These are phyloP conservation scores for Enteromius treurensis DNA, from an alignment of 2,797 vertebrate genomes.

Conservation along the genomic window DNA sequence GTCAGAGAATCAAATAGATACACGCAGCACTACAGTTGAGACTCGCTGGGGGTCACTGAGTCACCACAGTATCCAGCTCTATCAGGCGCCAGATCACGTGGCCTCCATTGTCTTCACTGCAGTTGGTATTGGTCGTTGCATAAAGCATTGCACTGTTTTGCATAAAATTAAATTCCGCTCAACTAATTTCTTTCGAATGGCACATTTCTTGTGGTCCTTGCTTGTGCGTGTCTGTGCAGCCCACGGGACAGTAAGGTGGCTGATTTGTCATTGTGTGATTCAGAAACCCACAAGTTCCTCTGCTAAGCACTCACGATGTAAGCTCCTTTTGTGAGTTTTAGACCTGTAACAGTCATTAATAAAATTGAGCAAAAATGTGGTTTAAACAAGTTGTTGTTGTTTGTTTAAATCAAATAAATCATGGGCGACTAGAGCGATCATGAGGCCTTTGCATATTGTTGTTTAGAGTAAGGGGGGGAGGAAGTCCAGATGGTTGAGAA, in stretches of 20 bases:
- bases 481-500: not conserved
- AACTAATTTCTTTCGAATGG: not conserved
- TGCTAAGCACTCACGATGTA: not conserved
- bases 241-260: not conserved
- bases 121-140: not conserved
- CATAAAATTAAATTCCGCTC: not conserved
- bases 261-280: not conserved
- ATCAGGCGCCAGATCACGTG: not conserved
- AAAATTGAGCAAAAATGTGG: not conserved
- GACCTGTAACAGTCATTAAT: not conserved
- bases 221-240: not conserved
- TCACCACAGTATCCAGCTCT: not conserved
- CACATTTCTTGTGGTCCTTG: not conserved
- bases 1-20: not conserved
- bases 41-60: slow-evolving; percentile 18
- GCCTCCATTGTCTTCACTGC: not conserved
- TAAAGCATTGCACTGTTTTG: not conserved
- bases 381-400: too few relatives aligned
- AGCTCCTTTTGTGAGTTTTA: not conserved
- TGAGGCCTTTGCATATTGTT: too few relatives aligned
- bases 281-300: not conserved
- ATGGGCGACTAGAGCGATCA: too few relatives aligned
- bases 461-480: too few relatives aligned
- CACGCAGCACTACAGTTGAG: not conserved
- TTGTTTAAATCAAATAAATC: too few relatives aligned